Base-by-base conservation (phyloP, 2,888 invertebrate species). In the Cephalotes varians region DNA sequence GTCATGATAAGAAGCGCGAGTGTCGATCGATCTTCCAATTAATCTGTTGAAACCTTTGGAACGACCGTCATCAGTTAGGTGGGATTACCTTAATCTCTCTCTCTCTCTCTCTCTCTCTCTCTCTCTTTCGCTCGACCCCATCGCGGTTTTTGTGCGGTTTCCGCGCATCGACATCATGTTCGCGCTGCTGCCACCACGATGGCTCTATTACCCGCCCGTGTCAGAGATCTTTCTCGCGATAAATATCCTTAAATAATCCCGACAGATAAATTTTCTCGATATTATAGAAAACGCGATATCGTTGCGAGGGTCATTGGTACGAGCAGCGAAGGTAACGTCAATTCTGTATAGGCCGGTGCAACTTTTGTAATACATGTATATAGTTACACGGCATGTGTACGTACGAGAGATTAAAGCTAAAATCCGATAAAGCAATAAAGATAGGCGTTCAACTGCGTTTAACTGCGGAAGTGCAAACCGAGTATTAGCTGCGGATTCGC, bases 41-140 rank as follows among this genome's bases (percentile, higher is more conserved):
- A 93, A 93, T 93, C 93, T 90, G 91, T 88, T 92, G 93, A 93
- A 94, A 92, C 93, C 94, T 93, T 93, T 93, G 88, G 82, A 94
- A 92, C 90, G 91, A 92, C 89, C 91, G 91, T 93, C 93, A 92
- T 92, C 93, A 91, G 92, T 93, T 93, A 92, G 90, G 85, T 86
- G 83, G 92, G 92, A 92, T 93, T 94, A 94, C 91, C 91, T 90
- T 93, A 93, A 93, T 93, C 93, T 92, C 77, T 90, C 71, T 88
- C 56, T 85, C 60, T 54, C 86, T 18, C 9, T 1, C 74, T 89
- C 65, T 88, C 58, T 84, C 54, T 65, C 86, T 37, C 21, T 15
- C 69, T 89, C 71, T 88, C 56, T 85, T 10, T 65, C 86, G 4
- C n/a, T 9, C 85, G 86, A 74, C 72, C 83, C 47, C 31, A 62